These are phyloP conservation scores for Nipponacmea schrenckii DNA, from an alignment of 2,888 invertebrate species.

Conservation along the genomic window DNA sequence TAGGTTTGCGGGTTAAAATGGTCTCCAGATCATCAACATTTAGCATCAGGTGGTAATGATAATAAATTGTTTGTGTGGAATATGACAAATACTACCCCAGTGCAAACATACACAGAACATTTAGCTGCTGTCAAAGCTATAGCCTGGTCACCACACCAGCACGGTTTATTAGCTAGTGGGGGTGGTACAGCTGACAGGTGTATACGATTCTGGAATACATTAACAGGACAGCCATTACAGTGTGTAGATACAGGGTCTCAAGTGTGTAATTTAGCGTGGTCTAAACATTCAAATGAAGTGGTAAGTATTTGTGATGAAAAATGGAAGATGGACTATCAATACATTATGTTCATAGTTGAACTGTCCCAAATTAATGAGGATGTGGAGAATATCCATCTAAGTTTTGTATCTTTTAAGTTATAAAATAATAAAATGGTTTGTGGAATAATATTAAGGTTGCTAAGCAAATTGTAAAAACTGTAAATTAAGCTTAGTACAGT, in stretches of 20 bases:
- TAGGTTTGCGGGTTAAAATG: constrained; percentile 92
- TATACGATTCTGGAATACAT: constrained; percentile 97
- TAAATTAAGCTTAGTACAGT: too few species aligned
- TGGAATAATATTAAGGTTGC: too few species aligned
- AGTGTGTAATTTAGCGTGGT: constrained; percentile 99
- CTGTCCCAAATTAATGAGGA: not conserved
- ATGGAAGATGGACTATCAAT: not conserved
- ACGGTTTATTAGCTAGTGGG: constrained; percentile 93
- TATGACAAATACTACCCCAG: constrained; percentile 75
- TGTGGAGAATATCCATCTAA: not conserved
- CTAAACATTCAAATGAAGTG: constrained; percentile 96
- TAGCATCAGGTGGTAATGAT: constrained; percentile 99
- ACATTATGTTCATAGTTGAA: not conserved
- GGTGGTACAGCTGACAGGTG: constrained; percentile 99
- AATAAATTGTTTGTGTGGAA: constrained; percentile 94
- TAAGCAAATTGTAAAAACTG: too few species aligned
- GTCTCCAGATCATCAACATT: constrained; percentile 96
- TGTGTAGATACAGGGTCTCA: constrained; percentile 97
- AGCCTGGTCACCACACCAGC: constrained; percentile 99
- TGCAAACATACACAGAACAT: constrained; percentile 96
- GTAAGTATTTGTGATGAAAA: constrained; percentile 70
- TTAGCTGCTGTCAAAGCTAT: constrained; percentile 94
- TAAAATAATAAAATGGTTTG: too few species aligned
- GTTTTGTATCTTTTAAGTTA: too few species aligned
- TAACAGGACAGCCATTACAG: constrained; percentile 98